These are phyloP conservation scores for Psilanteris sp. DNA, from an alignment of 1,140 invertebrate species.

Conservation along the genomic window DNA sequence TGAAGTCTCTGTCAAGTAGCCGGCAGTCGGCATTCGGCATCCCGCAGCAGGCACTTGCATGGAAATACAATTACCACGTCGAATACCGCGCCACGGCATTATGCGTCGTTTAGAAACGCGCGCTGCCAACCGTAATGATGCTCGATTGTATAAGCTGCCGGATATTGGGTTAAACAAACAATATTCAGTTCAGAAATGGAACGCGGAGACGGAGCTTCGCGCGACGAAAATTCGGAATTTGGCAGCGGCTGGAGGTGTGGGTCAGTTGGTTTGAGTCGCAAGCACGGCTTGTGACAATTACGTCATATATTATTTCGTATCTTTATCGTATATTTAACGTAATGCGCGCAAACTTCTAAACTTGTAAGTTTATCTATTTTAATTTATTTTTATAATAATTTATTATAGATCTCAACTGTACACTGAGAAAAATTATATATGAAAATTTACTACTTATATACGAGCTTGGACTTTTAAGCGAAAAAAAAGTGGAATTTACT, in stretches of 20 bases:
- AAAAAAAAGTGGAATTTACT: too few relatives aligned
- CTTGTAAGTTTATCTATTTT: too few relatives aligned
- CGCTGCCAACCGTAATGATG: slow-evolving; percentile 73
- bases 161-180: slow-evolving; percentile 78
- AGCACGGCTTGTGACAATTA: too few relatives aligned
- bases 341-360: too few relatives aligned
- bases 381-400: too few relatives aligned
- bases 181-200: slow-evolving; percentile 73
- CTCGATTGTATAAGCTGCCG: slow-evolving; percentile 75
- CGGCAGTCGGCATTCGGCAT: slow-evolving; percentile 58
- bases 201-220: slow-evolving; percentile 30
- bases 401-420: too few relatives aligned
- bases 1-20: slow-evolving; percentile 65
- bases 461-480: too few relatives aligned
- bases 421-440: too few relatives aligned
- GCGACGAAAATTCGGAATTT: slow-evolving; percentile 10
- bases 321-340: too few relatives aligned
- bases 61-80: slow-evolving; percentile 76
- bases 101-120: slow-evolving; percentile 58
- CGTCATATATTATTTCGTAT: too few relatives aligned
- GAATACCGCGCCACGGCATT: slow-evolving; percentile 66
- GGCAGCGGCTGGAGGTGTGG: not conserved
- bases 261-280: too few relatives aligned
- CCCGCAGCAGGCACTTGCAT: slow-evolving; percentile 65
- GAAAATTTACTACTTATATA: too few relatives aligned